Percentiles rank a stretch among this genome's conserved stretches.
Evolutionary conservation across 2,797 vertebrate species (phyloP).

Genomic region (Neosalanx taihuensis): DNA sequence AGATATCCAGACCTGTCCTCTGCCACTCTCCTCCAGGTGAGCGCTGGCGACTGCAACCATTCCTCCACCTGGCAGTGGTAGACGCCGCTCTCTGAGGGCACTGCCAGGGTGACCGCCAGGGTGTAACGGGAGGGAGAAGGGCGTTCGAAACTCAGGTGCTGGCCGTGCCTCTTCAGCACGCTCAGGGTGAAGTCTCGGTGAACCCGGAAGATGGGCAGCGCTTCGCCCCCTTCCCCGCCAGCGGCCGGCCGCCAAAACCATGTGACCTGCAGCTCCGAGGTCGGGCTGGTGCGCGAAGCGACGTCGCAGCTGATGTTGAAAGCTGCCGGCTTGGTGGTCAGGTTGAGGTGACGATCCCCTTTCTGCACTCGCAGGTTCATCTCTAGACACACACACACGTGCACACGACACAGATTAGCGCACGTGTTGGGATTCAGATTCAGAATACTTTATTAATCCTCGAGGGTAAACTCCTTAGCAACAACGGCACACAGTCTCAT

Average conservation of each 20-base stretch:
- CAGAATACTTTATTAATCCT: too few species aligned
- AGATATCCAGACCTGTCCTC: constrained; percentile 65
- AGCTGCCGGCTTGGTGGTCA: constrained; percentile 12
- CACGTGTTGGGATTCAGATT: background rate
- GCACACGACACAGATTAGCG: background rate
- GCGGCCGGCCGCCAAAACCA: constrained; percentile 23
- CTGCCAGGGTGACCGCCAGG: constrained; percentile 43
- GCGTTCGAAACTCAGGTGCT: constrained; percentile 48
- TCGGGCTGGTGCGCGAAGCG: constrained; percentile 34
- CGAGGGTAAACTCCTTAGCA: too few species aligned
- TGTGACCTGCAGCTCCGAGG: constrained; percentile 42
- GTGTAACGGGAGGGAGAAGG: constrained; percentile 45
- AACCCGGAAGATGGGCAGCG: constrained; percentile 47
- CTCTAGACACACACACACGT: constrained; percentile 21
- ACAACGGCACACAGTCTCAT: too few species aligned
- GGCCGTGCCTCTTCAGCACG: background rate
- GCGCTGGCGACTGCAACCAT: constrained; percentile 68
- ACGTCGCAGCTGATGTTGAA: constrained; percentile 39
- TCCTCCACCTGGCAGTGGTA: constrained; percentile 82
- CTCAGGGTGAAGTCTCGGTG: constrained; percentile 54
- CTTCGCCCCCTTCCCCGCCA: background rate
- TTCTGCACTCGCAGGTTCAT: constrained; percentile 36
- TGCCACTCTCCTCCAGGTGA: constrained; percentile 67
- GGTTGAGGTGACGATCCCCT: background rate
- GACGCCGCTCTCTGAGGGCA: constrained; percentile 55